Conservation (phyloP, 1,140 invertebrate genomes). For the Hylaeus volcanicus region DNA sequence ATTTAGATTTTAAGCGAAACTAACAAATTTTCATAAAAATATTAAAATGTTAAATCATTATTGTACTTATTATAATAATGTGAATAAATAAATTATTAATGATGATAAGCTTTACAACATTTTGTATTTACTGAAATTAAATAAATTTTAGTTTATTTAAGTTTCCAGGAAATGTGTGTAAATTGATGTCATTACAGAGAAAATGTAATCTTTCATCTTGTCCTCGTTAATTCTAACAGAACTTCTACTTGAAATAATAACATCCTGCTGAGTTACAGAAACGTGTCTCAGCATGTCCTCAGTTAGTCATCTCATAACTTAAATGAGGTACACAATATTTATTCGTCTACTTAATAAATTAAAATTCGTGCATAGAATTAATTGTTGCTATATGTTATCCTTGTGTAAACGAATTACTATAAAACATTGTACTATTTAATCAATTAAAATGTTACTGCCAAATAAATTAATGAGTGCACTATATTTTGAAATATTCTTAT, state of each 20-base stretch:
- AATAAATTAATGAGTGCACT: conserved; percentile 17
- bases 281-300: neutral
- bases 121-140: neutral
- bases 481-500: conserved; percentile 11
- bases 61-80: conserved; percentile 31
- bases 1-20: conserved; percentile 17
- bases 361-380: neutral
- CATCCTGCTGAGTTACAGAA: conserved; percentile 35
- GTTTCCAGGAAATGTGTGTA: neutral
- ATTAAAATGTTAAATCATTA: conserved; percentile 38
- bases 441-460: neutral
- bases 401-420: neutral
- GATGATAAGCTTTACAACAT: neutral
- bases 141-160: neutral
- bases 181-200: neutral
- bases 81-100: conserved; percentile 39
- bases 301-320: conserved; percentile 26
- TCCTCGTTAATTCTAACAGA: conserved; percentile 63
- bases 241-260: conserved; percentile 69
- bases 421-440: neutral
- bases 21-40: conserved; percentile 39
- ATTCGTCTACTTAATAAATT: neutral
- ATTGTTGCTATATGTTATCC: neutral
- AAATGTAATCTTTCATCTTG: conserved; percentile 45
- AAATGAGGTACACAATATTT: neutral